Evolutionary conservation across 2,888 invertebrate genomes (phyloP), one percentile per base, ranked within the genome.

Genomic region (Apamea monoglypha): DNA sequence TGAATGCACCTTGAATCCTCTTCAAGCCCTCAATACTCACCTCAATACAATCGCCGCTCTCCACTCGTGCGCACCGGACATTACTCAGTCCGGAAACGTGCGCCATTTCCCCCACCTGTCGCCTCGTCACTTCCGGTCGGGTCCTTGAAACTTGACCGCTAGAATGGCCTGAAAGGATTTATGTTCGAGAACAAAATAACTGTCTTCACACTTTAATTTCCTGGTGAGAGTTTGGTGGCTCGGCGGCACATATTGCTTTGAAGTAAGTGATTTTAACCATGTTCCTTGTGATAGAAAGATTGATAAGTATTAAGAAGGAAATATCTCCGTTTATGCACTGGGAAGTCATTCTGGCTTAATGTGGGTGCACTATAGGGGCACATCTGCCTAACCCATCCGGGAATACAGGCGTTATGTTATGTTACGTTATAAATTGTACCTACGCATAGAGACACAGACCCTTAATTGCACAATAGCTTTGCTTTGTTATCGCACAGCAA

Each of bases 71-170:
- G 86, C 90, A 87, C 67, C 44, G 75, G 67, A 74, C 83, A 68
- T 69, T 68, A 73, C 75, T 74, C 78, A 84, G 80, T 91, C 92
- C 95, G 95, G 95, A 96, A 93, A 92, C 89, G 90, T 90, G 92
- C 92, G 82, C 95, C 95, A 95, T 95, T 95, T 95, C 95, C 95
- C 91, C 95, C 95, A 96, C 96, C 95, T 96, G 96, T 94, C 95
- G 92, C 94, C 94, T 90, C 91, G 91, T 82, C 89, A 91, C 94
- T 94, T 96, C 96, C 96, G 95, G 94, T 89, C 82, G 85, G 86
- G 80, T 91, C 89, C 94, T 95, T 50, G 78, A 68, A 56, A 77
- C 83, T 81, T 94, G 94, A 94, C 94, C 95, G 89, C 84, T 83
- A 64, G 67, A 74, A 82, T 82, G 78, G 73, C 80, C 76, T 82